Evolutionary conservation across 2,797 vertebrate genomes (phyloP), one percentile per base, ranked within the genome.

Genomic region (Podargus strigoides): DNA sequence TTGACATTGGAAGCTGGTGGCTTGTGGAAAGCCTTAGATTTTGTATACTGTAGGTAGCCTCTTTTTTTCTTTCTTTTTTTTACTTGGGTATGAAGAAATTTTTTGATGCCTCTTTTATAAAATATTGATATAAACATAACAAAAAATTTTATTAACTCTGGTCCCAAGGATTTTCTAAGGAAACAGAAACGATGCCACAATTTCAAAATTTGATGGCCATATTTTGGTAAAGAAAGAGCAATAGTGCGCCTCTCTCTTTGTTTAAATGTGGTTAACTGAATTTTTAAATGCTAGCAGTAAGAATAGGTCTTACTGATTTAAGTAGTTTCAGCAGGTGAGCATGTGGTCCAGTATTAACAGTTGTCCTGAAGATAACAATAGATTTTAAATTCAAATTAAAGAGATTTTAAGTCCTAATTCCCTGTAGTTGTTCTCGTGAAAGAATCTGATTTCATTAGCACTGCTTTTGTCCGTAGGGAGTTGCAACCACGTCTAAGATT

Each of bases 381-480:
- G 47, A 76, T 76, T 84, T 94, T 86, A 86, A 90, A 77, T 80
- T 63, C 68, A 80, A 85, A 77, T 80, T 63, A 70, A 80, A 85
- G 60, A 67, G 34, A 30, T 86, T 88, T 68, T 39, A 78, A 83
- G 23, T 68, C 9, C 26, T 64, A 46, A 89, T 79, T 87, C 47
- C 53, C 53, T 50, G 10, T 1, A 50, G 46, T n/a, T 58, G 62
- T 81, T 82, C 32, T 8, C 86, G 20, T 41, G 80, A 85, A 89
- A 92, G 11, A 30, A 64, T 41, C 37, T 76, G 62, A 78, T 88
- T 94, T 90, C 36, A 78, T 92, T 86, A 89, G 20, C 53, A 15
- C 66, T 76, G 50, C 39, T 79, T 89, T 83, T 83, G 50, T 87
- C 0, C 0, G 28, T 18, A 53, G 9, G 34, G 58, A 66, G 66